Base-by-base conservation (phyloP, 1,140 invertebrate genomes). In the Nephotettix cincticeps region DNA sequence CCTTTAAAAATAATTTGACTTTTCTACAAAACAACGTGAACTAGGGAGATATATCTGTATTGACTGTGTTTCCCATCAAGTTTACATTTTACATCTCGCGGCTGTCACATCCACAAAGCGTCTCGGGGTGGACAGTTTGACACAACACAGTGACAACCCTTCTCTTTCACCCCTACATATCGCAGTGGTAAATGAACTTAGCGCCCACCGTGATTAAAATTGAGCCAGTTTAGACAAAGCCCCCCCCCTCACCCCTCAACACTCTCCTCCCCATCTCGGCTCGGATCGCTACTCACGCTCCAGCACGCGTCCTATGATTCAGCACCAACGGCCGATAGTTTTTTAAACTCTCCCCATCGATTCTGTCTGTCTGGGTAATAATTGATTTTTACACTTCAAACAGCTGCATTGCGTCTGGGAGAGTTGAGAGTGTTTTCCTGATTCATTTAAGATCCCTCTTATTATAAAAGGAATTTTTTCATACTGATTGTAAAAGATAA, bases 301-400 rank as follows among this genome's bases (percentile, higher is more conserved):
- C 21, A 61, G 28, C 56, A 61, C 56, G 56, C 56, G 56, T 23
- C 56, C 17, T 51, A 51, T 61, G 56, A 61, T 61, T 61, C 56
- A 61, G 56, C 56, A 61, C 56, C 56, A 61, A 61, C 56, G 56
- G 56, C 23, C 56, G 56, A 29, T 61, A 29, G 56, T 61, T 61
- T 61, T 61, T 27, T 61, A 61, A 25, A 9, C 56, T 4, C 47
- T 54, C 56, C 56, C 56, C 25, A 61, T 2, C 56, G 23, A 1
- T 27, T 61, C 56, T 61, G 56, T 61, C 56, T 61, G 56, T 54
- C 47, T 54, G 47, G 25, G 56, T 25, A 61, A 61, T 61, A 61
- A 61, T 61, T 61, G 56, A 61, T 61, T 61, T 61, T 61, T 61
- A 25, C 23, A 54, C 47, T 54, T 61, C 23, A 61, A 61, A 29